phyloP scores from a whole-genome alignment of 2,113 vertebrate species.

The Anarhynchus alexandrinus region DNA sequence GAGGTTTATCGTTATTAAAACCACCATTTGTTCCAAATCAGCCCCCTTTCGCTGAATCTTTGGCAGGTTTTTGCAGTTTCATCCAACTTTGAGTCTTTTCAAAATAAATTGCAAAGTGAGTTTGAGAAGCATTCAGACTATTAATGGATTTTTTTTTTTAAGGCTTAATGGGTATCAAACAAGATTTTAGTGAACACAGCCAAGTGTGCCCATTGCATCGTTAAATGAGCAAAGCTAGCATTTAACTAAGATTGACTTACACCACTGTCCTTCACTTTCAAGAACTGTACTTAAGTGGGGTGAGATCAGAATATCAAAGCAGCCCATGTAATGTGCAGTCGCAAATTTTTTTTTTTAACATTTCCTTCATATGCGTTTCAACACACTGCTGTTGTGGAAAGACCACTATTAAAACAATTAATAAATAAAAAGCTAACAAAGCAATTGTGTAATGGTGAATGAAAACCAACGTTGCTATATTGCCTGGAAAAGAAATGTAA shows the following conservation, averaged over 20 bases:
- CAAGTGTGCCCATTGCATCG: slow-evolving; percentile 27
- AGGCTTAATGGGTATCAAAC: slow-evolving; percentile 65
- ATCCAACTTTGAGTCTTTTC: slow-evolving; percentile 35
- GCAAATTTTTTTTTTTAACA: not conserved
- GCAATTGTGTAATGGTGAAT: not conserved
- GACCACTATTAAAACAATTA: not conserved
- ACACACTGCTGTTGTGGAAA: not conserved
- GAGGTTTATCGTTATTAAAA: slow-evolving; percentile 30
- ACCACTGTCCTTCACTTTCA: slow-evolving; percentile 41
- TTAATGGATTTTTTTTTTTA: slow-evolving; percentile 30
- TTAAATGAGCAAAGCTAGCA: slow-evolving; percentile 51
- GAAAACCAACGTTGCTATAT: not conserved
- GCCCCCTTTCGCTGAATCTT: not conserved
- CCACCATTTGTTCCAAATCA: slow-evolving; percentile 30
- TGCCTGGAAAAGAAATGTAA: not conserved
- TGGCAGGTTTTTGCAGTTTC: slow-evolving; percentile 17
- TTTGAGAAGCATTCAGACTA: slow-evolving; percentile 27
- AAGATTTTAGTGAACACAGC: slow-evolving; percentile 55
- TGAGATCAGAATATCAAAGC: slow-evolving; percentile 65
- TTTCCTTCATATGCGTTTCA: not conserved
- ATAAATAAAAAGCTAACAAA: not conserved
- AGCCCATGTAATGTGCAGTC: not conserved
- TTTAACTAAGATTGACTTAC: slow-evolving; percentile 50
- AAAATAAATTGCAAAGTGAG: slow-evolving; percentile 38
- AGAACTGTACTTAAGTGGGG: slow-evolving; percentile 29